These are phyloP conservation scores for Elegia similella DNA, from an alignment of 2,888 invertebrate genomes.

Conservation along the genomic window DNA sequence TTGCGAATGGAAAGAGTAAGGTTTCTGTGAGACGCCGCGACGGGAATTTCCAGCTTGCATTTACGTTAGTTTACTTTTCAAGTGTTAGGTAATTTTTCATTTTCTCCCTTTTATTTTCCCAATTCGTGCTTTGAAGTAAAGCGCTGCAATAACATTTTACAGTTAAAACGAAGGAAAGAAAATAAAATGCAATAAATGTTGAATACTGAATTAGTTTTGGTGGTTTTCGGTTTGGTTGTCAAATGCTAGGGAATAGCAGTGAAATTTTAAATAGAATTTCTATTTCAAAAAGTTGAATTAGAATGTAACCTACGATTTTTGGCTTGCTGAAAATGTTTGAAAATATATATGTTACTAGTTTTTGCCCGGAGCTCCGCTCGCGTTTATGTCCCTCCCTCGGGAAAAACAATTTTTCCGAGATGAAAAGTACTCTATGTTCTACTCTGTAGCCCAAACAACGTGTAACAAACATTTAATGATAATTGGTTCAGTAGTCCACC, in stretches of 20 bases:
- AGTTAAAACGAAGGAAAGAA: too few species aligned
- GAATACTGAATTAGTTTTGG: neutral
- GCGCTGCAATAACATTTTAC: neutral
- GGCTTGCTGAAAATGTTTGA: too few species aligned
- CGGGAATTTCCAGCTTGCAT: constrained; percentile 65
- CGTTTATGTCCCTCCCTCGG: too few species aligned
- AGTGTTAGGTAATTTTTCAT: constrained; percentile 58
- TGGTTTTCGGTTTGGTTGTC: neutral
- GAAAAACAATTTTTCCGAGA: too few species aligned
- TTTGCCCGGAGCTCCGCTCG: too few species aligned
- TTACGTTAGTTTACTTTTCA: constrained; percentile 72
- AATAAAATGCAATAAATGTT: neutral
- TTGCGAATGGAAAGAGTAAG: constrained; percentile 52
- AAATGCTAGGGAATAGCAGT: neutral
- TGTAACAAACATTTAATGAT: too few species aligned
- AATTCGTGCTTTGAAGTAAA: constrained; percentile 6
- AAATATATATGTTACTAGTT: too few species aligned
- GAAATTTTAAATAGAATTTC: neutral
- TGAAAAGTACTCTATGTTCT: too few species aligned
- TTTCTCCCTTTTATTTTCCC: constrained; percentile 11
- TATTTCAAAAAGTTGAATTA: neutral
- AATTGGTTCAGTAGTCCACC: too few species aligned
- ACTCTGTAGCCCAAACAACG: too few species aligned
- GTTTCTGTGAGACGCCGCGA: constrained; percentile 62
- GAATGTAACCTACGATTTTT: neutral